These are phyloP conservation scores for Capreolus pygargus DNA, from an alignment of 2,113 vertebrate genomes.

Conservation along the genomic window DNA sequence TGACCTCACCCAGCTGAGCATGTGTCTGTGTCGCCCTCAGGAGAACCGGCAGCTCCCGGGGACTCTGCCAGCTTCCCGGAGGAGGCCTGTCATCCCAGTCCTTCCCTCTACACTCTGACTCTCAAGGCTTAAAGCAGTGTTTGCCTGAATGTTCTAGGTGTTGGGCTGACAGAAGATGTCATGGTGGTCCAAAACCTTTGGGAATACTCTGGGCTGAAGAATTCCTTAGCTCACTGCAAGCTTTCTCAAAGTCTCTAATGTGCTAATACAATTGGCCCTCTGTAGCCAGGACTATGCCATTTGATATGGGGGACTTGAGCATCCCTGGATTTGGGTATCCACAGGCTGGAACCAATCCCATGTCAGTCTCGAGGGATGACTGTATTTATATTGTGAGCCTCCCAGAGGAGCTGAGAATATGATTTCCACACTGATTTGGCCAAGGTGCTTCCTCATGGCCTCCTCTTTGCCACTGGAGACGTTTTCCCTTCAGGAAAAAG, in stretches of 20 bases:
- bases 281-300: neutral
- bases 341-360: neutral
- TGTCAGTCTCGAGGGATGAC: neutral
- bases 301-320: neutral
- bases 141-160: neutral
- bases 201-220: neutral
- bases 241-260: neutral
- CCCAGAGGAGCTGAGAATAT: neutral
- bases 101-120: neutral
- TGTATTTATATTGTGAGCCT: neutral
- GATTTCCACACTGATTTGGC: neutral
- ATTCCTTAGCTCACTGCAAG: neutral
- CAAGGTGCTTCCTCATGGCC: neutral
- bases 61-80: neutral
- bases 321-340: neutral
- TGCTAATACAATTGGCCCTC: neutral
- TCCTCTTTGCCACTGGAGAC: neutral
- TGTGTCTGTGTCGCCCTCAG: neutral
- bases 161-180: neutral
- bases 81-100: neutral
- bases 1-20: neutral
- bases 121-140: neutral
- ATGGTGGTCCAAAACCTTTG: neutral
- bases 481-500: neutral
- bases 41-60: fast-evolving